phyloP scores from a whole-genome alignment of 2,113 vertebrate species.

The Alouatta palliata region DNA sequence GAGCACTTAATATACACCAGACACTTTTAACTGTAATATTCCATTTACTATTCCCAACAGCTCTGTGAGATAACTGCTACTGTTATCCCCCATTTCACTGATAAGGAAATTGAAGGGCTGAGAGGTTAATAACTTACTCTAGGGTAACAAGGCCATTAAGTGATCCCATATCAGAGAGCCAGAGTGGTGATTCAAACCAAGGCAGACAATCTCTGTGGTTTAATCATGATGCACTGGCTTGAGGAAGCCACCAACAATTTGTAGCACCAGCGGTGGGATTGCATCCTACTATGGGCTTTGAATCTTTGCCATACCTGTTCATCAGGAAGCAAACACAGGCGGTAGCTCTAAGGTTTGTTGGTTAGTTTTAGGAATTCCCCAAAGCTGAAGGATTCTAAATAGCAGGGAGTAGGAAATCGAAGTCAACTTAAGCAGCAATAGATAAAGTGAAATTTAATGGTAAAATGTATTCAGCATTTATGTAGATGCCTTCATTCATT shows the following conservation, averaged over 20 bases:
- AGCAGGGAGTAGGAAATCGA: neutral
- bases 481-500: neutral
- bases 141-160: neutral
- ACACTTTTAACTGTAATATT: neutral
- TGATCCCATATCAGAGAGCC: neutral
- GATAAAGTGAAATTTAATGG: neutral
- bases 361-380: neutral
- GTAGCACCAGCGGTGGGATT: neutral
- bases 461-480: neutral
- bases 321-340: neutral
- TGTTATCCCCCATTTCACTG: neutral
- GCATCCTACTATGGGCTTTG: neutral
- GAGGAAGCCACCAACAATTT: neutral
- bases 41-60: neutral
- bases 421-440: neutral
- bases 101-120: neutral
- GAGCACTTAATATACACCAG: neutral
- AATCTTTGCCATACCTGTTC: neutral
- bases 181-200: neutral
- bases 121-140: neutral
- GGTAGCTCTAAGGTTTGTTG: neutral
- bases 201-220: neutral
- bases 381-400: neutral
- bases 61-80: neutral
- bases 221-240: neutral